phyloP scores from a whole-genome alignment of 2,797 vertebrate genomes.

The Gambelia wislizenii region DNA sequence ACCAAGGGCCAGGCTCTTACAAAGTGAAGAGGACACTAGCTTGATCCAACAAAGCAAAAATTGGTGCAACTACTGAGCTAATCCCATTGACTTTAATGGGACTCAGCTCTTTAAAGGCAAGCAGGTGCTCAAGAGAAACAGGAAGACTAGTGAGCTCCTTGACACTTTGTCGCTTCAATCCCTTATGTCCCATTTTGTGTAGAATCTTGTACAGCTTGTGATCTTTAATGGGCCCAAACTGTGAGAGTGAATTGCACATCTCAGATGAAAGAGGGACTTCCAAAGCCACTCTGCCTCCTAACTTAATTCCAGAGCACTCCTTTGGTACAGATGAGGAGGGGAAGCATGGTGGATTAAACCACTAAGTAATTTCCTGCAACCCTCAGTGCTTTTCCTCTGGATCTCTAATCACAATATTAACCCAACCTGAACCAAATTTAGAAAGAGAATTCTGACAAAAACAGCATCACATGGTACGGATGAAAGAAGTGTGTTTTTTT shows the following conservation, averaged over 20 bases:
- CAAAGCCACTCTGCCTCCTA: not conserved
- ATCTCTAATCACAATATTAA: slow-evolving; percentile 10
- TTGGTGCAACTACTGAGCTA: not conserved
- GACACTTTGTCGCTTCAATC: not conserved
- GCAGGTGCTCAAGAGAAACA: not conserved
- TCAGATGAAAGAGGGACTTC: slow-evolving; percentile 12
- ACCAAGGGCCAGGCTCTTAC: not conserved
- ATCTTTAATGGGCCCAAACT: slow-evolving; percentile 17
- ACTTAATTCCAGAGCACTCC: not conserved
- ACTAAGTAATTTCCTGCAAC: slow-evolving; percentile 5
- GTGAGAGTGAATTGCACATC: slow-evolving; percentile 4
- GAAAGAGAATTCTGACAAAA: slow-evolving; percentile 24
- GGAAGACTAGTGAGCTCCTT: not conserved
- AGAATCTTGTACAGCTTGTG: not conserved
- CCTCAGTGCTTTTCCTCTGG: slow-evolving; percentile 7
- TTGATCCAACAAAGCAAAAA: not conserved
- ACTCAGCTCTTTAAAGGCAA: not conserved
- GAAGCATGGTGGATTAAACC: not conserved
- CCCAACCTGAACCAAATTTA: slow-evolving; percentile 20
- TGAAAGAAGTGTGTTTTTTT: not conserved
- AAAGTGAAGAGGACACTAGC: not conserved
- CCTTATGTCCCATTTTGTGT: not conserved
- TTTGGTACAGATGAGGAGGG: slow-evolving; percentile 18
- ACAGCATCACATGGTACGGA: not conserved
- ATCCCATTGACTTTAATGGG: not conserved